These are phyloP conservation scores for Icerya purchasi DNA, from an alignment of 2,888 invertebrate species.

Conservation along the genomic window DNA sequence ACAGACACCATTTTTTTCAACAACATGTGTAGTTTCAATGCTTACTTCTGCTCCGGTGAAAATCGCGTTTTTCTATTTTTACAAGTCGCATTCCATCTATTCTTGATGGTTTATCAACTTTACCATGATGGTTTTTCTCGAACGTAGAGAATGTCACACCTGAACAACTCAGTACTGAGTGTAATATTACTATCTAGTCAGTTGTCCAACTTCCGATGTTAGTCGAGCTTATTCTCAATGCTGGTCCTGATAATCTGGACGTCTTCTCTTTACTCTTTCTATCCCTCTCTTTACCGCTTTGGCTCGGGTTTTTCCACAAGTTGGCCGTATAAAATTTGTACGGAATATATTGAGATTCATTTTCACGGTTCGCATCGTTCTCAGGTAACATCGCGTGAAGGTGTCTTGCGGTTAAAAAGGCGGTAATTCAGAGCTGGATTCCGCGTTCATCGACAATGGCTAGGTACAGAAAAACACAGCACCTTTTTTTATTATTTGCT, in stretches of 20 bases:
- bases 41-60: not conserved
- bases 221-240: not conserved
- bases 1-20: not conserved
- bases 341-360: too few relatives aligned
- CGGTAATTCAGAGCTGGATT: too few relatives aligned
- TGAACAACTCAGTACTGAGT: too few relatives aligned
- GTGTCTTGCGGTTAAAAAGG: too few relatives aligned
- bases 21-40: not conserved
- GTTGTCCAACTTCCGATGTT: too few relatives aligned
- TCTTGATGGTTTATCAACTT: too few relatives aligned
- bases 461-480: too few relatives aligned
- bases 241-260: not conserved
- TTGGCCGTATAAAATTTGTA: not conserved
- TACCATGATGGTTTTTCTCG: not conserved
- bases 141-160: not conserved
- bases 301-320: not conserved
- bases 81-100: not conserved
- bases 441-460: too few relatives aligned
- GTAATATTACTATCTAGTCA: not conserved
- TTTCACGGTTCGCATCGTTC: too few relatives aligned
- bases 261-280: not conserved
- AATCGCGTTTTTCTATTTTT: not conserved
- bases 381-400: too few relatives aligned
- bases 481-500: too few relatives aligned
- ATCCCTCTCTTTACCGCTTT: not conserved